phyloP scores from a whole-genome alignment of 2,797 vertebrate genomes.

The Gambusia yucatana region DNA sequence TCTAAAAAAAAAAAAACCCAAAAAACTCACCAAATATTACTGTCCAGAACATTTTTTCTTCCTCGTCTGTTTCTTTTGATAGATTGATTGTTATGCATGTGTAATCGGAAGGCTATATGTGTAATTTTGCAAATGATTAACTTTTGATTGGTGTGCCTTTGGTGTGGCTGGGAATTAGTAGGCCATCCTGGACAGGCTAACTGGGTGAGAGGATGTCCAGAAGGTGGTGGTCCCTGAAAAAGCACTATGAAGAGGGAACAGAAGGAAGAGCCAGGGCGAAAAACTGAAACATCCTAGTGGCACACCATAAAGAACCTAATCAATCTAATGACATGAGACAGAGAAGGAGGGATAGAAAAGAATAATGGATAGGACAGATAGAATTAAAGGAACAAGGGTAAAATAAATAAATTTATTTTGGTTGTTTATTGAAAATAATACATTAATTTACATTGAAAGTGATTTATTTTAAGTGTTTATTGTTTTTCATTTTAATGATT shows the following conservation, averaged over 20 bases:
- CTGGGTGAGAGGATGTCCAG: constrained; percentile 42
- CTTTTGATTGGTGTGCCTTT: constrained; percentile 78
- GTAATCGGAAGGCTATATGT: constrained; percentile 85
- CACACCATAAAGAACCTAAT: constrained; percentile 14
- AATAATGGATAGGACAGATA: background rate
- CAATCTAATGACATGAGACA: constrained; percentile 42
- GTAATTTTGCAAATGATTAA: constrained; percentile 91
- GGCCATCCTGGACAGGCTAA: constrained; percentile 63
- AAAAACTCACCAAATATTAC: constrained; percentile 44
- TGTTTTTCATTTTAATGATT: background rate
- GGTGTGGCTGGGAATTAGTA: constrained; percentile 67
- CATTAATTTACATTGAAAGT: background rate
- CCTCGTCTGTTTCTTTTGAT: constrained; percentile 68
- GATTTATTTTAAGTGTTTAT: background rate
- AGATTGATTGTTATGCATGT: constrained; percentile 85
- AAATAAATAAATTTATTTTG: background rate
- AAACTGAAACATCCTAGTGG: constrained; percentile 20
- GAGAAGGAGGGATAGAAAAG: constrained; percentile 5
- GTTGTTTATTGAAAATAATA: background rate
- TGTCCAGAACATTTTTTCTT: constrained; percentile 13
- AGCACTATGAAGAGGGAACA: constrained; percentile 13
- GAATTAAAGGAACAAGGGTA: background rate
- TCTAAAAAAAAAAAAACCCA: constrained; percentile 23
- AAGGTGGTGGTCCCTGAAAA: constrained; percentile 35
- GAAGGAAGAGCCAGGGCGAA: background rate